Evolutionary conservation across 2,888 invertebrate genomes (phyloP), one percentile per base, ranked within the genome.

Genomic region (Standfussiana lucernea): DNA sequence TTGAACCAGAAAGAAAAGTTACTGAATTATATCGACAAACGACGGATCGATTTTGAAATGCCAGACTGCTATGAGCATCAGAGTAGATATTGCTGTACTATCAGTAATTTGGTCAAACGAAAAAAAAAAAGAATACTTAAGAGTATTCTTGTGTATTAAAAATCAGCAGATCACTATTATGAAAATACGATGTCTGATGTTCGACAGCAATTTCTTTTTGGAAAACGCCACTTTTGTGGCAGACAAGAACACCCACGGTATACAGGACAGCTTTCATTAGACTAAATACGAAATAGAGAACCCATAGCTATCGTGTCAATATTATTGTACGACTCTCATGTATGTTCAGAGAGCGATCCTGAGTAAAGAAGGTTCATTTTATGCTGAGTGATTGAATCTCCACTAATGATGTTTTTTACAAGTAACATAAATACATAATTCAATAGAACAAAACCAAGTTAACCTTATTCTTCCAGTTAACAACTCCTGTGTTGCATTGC

Each of bases 351-450:
- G 21, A 53, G 40, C 64, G n/a, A 21, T 62, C 61, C 45, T 13
- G 21, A 56, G 21, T 50, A 37, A 45, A 61, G 13, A 71, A 32
- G 13, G 24, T 64, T 76, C 0, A 24, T 65, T 72, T 62, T 73
- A 64, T 65, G 69, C 45, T 47, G 71, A 75, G 74, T 71, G 72
- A 77, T 70, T 74, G 82, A 81, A 85, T 80, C 87, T 86, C 82
- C 37, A 75, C 24, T 72, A 56, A 59, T 64, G n/a, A 62, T 62
- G 45, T 69, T 47, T 76, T 78, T 42, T 37, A 59, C 69, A 61
- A 32, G 13, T 68, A 68, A 59, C 6, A 62, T 67, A 37, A 35
- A 59, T 50, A 74, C 5, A 40, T 75, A 62, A 40, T 61, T 40
- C 72, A 70, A 28, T 64, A 35, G 71, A 84, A 79, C 76, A 80